Conservation (phyloP, 2,113 vertebrate species). For the Hypanus sabinus region DNA sequence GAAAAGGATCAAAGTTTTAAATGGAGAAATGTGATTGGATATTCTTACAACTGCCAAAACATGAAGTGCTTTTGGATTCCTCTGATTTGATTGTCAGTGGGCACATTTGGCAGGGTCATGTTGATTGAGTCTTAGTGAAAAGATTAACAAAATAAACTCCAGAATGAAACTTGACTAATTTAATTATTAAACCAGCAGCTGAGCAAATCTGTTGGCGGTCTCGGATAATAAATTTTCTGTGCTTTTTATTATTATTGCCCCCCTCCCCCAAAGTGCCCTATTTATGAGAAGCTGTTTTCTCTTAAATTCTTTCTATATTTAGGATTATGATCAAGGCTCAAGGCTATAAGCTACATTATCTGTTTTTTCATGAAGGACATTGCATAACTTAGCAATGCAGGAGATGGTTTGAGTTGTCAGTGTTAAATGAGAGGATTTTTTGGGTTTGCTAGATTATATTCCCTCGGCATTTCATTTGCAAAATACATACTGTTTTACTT, state of each 20-base stretch:
- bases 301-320: neutral
- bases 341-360: constrained; percentile 6
- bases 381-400: neutral
- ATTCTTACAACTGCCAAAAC: neutral
- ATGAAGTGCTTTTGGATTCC: constrained; percentile 7
- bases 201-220: neutral
- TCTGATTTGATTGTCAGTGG: constrained; percentile 1
- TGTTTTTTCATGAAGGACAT: neutral
- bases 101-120: constrained; percentile 6
- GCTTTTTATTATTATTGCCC: constrained; percentile 12
- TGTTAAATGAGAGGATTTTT: neutral
- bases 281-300: constrained; percentile 5
- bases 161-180: constrained; percentile 32
- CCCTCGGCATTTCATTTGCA: neutral
- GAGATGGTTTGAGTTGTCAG: neutral
- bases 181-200: constrained; percentile 21
- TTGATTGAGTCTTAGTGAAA: constrained; percentile 24
- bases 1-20: constrained; percentile 18
- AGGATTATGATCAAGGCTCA: neutral
- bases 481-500: neutral
- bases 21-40: neutral
- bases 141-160: constrained; percentile 22
- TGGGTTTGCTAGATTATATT: neutral
- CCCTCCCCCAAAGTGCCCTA: neutral
- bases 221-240: constrained; percentile 15